Evolutionary conservation across 1,140 invertebrate genomes (phyloP).

Genomic region (Pentalonia nigronervosa): DNA sequence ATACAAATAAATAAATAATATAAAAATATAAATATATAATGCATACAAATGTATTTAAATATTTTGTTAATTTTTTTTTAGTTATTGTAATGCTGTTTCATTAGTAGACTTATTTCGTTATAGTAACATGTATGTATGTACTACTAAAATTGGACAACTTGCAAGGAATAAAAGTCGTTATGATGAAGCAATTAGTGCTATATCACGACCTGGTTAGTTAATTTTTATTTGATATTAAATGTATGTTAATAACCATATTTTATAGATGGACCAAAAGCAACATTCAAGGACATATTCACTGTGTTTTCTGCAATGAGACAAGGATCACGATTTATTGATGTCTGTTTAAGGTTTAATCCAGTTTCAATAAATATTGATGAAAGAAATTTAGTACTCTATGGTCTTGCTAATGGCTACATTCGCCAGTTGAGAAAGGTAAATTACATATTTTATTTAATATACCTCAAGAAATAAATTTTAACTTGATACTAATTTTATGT

Average conservation of each 20-base stretch:
- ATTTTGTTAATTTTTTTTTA: constrained; percentile 62
- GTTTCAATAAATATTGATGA: constrained; percentile 79
- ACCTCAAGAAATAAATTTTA: background rate
- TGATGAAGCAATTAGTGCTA: constrained; percentile 27
- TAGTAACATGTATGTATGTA: constrained; percentile 90
- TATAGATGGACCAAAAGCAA: constrained; percentile 68
- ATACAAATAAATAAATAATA: too few species aligned
- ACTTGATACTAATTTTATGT: background rate
- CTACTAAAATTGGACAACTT: constrained; percentile 79
- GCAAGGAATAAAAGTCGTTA: constrained; percentile 69
- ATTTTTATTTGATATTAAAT: background rate
- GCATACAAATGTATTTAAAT: background rate
- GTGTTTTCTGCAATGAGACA: constrained; percentile 85
- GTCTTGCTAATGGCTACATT: constrained; percentile 84
- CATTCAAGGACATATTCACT: constrained; percentile 79
- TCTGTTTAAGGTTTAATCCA: constrained; percentile 83
- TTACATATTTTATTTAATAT: background rate
- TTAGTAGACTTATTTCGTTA: constrained; percentile 93
- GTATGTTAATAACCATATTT: background rate
- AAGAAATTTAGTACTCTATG: constrained; percentile 89
- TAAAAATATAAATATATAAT: too few species aligned
- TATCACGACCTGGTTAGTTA: constrained; percentile 33
- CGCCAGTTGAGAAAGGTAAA: constrained; percentile 79
- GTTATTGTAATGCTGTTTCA: constrained; percentile 78
- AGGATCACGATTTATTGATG: constrained; percentile 82